These are phyloP conservation scores for Crossaster papposus DNA, from an alignment of 53 echinoderm and acorn worm genomes.

Conservation along the genomic window DNA sequence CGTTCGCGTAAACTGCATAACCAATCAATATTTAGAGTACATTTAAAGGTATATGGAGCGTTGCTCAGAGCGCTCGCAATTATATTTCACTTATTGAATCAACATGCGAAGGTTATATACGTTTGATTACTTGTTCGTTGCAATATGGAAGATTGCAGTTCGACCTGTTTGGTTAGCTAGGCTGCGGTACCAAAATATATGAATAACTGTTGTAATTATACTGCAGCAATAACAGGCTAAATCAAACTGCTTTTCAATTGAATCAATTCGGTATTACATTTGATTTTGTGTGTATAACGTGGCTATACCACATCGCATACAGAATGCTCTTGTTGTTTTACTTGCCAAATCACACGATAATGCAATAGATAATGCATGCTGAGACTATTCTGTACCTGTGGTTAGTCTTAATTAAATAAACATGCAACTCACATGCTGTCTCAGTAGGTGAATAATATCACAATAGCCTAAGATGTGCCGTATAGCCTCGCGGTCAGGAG, in stretches of 20 bases:
- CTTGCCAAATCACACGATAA: background rate
- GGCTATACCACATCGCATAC: background rate
- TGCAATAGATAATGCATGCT: too few species aligned
- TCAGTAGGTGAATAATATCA: too few species aligned
- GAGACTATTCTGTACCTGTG: too few species aligned
- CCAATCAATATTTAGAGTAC: background rate
- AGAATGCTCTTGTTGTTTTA: background rate
- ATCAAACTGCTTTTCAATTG: background rate
- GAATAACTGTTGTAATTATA: background rate
- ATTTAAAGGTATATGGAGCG: background rate
- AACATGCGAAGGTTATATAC: slow-evolving; percentile 23
- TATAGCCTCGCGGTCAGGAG: too few species aligned
- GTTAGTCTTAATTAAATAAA: too few species aligned
- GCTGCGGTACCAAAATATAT: background rate
- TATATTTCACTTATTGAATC: slow-evolving; percentile 28
- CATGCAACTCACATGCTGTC: too few species aligned
- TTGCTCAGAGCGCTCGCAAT: background rate
- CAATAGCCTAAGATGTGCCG: too few species aligned
- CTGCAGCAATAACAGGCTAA: background rate
- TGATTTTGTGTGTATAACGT: background rate
- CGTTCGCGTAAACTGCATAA: background rate
- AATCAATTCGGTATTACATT: background rate
- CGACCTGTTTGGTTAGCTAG: background rate
- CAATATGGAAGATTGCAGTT: background rate
- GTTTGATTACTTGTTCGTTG: slow-evolving; percentile 8